Evolutionary conservation across 2,113 vertebrate genomes (phyloP), one percentile per base, ranked within the genome.

Genomic region (Elephantulus edwardii): DNA sequence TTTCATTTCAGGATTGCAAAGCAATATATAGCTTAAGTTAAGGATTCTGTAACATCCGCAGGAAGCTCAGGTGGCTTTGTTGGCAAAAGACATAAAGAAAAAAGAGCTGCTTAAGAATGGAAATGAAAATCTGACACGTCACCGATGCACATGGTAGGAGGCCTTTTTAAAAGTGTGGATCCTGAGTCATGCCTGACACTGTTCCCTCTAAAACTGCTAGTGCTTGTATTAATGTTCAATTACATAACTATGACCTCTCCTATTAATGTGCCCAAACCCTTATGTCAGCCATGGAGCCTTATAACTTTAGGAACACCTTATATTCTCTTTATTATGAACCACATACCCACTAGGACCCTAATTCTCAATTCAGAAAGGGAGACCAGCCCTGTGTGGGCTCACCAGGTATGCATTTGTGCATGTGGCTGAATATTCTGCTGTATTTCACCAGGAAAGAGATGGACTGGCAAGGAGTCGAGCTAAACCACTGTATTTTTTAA

Each of bases 31-130:
- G 86, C 75, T 85, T 62, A 66, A 77, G 46, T 60, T 8, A 33
- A 66, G 82, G 38, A 48, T 78, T 91, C 35, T 85, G n/a, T 74
- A 90, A 72, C 35, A 42, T 62, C 38, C 68, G 60, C 42, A 66
- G 54, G 60, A 81, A 93, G 33, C 30, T 77, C 35, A 48, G n/a
- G 19, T 54, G 44, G 84, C 33, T 62, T 6, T 70, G 35, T 81
- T 83, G n/a, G 76, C 38, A 42, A 82, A 83, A 48, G 6, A 22
- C 35, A 60, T 77, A 30, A 7, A 78, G 42, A 9, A 58, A 38
- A 54, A 42, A 72, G 16, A 83, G 75, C 5, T 90, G 62, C 26
- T 7, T 46, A 35, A 48, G 50, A 76, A 52, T 26, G 46, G 79
- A 56, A 40, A 24, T 42, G 44, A 68, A 70, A 46, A 44, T 13